Evolutionary conservation across 1,140 invertebrate genomes (phyloP), one percentile per base, ranked within the genome.

Genomic region (Zaprionus capensis): DNA sequence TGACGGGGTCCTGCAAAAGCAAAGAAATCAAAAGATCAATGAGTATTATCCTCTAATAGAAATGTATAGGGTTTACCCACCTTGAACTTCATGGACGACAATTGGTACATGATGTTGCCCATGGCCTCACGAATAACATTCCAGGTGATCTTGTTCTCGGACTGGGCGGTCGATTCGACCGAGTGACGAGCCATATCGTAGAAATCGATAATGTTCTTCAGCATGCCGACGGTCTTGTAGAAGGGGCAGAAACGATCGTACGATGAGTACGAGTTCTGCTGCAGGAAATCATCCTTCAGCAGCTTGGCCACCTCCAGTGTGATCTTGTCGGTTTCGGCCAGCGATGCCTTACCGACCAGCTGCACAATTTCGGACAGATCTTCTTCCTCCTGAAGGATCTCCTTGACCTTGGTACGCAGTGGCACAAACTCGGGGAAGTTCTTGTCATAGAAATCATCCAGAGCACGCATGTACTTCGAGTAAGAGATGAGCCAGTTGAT

Each of bases 401-500:
- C 98, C 94, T 98, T 98, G 31, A 98, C 97, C 94, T 98, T 98
- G 20, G 97, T 98, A 93, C 97, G 95, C 49, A 98, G 94, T 12
- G 98, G 96, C n/a, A 99, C 98, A 93, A 99, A 99, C 91, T 99
- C 99, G n/a, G 96, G 94, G 94, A 97, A 99, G 94, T 99, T 98
- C 94, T 99, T 99, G 90, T 99, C 99, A 93, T 99, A 99, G 94
- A 98, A 99, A 91, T 99, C 99, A 92, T 99, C 99, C 76, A 99
- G 94, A 64, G 99, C 98, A 80, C 98, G 96, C 94, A 98, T 97
- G 94, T 99, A 99, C 95, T 99, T 99, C 94, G 97, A 98, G 95
- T 99, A 99, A 1, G 98, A 99, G 93, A 99, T 99, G 65, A 99
- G 95, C 99, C 99, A 99, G 94, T 99, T 99, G 93, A 99, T 98